Evolutionary conservation across 1,140 invertebrate species (phyloP).

Genomic region (Parasteatoda tepidariorum): DNA sequence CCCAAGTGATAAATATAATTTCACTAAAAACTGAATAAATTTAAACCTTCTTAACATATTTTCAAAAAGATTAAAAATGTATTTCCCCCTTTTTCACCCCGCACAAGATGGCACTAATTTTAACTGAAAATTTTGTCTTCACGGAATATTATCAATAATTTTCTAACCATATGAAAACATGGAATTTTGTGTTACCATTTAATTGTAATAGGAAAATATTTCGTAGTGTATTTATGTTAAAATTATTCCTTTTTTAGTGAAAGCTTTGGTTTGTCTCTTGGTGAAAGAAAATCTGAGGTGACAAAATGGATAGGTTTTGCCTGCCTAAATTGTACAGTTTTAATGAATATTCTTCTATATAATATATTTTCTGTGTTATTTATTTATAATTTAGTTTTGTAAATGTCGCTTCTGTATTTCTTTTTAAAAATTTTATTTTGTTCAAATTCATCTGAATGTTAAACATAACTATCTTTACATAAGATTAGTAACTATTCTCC

Average conservation of each 20-base stretch:
- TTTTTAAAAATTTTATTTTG: constrained; percentile 18
- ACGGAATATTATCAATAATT: too few species aligned
- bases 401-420: constrained; percentile 12
- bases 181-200: not conserved
- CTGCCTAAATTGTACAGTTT: constrained; percentile 10
- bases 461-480: constrained; percentile 16
- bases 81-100: too few species aligned
- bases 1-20: too few species aligned
- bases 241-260: not conserved
- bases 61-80: too few species aligned
- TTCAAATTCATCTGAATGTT: constrained; percentile 7
- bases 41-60: too few species aligned
- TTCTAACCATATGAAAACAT: too few species aligned
- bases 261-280: not conserved
- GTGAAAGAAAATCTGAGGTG: not conserved
- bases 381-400: constrained; percentile 23
- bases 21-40: too few species aligned
- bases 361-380: constrained; percentile 46
- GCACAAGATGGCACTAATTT: too few species aligned
- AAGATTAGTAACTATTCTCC: constrained; percentile 2
- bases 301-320: not conserved
- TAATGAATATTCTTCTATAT: not conserved
- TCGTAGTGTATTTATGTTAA: not conserved
- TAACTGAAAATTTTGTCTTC: too few species aligned
- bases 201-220: not conserved